Base-by-base conservation (phyloP, 2,797 vertebrate species). In the Streptopelia turtur region DNA sequence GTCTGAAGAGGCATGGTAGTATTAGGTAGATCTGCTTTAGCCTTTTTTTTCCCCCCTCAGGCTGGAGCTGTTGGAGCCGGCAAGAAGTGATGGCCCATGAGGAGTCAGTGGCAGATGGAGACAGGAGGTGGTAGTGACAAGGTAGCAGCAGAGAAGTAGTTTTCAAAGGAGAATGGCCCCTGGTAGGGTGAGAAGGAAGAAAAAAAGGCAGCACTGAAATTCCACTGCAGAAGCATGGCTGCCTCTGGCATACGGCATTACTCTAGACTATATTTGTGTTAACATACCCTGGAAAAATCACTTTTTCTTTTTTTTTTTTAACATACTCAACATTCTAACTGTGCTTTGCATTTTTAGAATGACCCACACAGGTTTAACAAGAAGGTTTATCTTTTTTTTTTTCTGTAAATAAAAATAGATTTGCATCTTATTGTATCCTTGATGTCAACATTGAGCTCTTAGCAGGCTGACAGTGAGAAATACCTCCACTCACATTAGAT, bases 21-120 rank as follows among this genome's bases (percentile, higher is more conserved):
- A 30, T 47, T 43, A 66, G 39, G 33, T 1, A 71, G 22, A 90
- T 21, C 43, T 77, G 23, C 35, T 87, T 55, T 56, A 45, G 11
- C 7, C 16, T 16, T 30, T 28, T 14, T 16, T 27, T 25, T 30
- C 31, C 7, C 6, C 15, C 7, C 6, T 16, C 16, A 27, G 76
- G 14, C 55, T 83, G 56, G 59, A 57, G 49, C 43, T 63, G 17
- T 52, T 75, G n/a, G 25, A 90, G 27, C 41, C 49, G 66, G 60
- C 1, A 24, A 83, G 72, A 59, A 77, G n/a, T 24, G 43, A 77
- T 70, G 80, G 83, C 71, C 80, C 56, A 6, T 24, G 89, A 72
- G 71, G 72, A 90, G 41, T 52, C 64, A 69, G 68, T 27, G 43
- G 91, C 93, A 94, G 90, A 86, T 80, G 86, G 92, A 93, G 59